A percentile compares a stretch with the other conserved stretches of the same genome.
phyloP scores from a whole-genome alignment of 2,113 vertebrate species.

The Gymnogyps californianus region DNA sequence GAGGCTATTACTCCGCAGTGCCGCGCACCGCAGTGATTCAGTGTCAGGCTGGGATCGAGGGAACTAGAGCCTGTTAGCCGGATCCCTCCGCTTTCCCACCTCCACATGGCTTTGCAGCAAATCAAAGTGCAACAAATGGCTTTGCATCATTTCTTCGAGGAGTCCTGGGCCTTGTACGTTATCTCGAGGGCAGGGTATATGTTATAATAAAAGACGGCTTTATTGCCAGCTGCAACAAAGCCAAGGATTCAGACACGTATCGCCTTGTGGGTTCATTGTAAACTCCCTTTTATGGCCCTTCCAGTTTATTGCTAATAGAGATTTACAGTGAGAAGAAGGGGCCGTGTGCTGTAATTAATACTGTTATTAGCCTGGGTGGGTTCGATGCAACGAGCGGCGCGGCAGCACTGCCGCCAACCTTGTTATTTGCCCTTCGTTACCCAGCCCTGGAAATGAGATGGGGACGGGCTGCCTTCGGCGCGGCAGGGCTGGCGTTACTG shows the following conservation, averaged over 20 bases:
- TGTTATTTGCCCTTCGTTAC: not conserved
- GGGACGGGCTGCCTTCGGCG: not conserved
- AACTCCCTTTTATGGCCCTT: conserved; percentile 25
- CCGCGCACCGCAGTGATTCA: not conserved
- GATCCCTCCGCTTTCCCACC: not conserved
- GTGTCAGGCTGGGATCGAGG: not conserved
- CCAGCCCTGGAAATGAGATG: not conserved
- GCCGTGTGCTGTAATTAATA: not conserved
- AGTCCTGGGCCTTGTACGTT: conserved; percentile 32
- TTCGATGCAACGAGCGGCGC: rapidly evolving
- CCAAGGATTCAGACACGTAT: not conserved
- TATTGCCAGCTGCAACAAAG: conserved; percentile 39
- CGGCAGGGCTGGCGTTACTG: not conserved
- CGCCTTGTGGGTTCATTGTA: not conserved
- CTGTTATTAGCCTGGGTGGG: conserved; percentile 1
- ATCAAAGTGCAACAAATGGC: conserved; percentile 13
- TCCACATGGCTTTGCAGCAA: not conserved
- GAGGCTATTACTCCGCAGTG: not conserved
- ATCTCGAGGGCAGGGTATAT: conserved; percentile 51
- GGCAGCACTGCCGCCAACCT: not conserved
- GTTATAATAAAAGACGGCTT: conserved; percentile 41
- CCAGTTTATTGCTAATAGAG: conserved; percentile 34
- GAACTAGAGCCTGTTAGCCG: not conserved
- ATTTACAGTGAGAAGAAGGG: conserved; percentile 52
- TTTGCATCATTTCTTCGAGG: conserved; percentile 14